Evolutionary conservation across 1,140 invertebrate genomes (phyloP).

Genomic region (Bombyx mandarina): DNA sequence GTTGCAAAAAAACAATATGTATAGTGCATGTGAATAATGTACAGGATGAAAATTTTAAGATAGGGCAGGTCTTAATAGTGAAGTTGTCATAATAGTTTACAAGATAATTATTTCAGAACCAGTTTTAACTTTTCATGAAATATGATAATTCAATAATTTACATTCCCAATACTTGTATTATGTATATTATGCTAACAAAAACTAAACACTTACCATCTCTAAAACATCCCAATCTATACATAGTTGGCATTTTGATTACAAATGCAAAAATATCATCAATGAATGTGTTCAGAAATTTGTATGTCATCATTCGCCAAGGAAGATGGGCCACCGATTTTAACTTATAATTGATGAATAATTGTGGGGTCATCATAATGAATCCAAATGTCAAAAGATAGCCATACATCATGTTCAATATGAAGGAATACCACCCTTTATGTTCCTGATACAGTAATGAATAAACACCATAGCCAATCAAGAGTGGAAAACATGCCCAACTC

Average conservation of each 20-base stretch:
- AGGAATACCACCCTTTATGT: slow-evolving; percentile 99
- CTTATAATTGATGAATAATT: slow-evolving; percentile 99
- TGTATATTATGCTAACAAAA: neutral
- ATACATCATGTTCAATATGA: slow-evolving; percentile 95
- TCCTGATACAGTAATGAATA: slow-evolving; percentile 98
- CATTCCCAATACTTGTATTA: neutral
- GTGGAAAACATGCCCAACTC: slow-evolving; percentile 95
- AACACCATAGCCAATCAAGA: slow-evolving; percentile 91
- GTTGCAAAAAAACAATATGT: too few species aligned
- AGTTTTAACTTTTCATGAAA: neutral
- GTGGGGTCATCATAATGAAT: slow-evolving; percentile 99
- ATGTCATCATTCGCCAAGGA: slow-evolving; percentile 99
- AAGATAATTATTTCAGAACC: neutral
- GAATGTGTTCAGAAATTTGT: slow-evolving; percentile 99
- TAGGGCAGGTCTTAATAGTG: neutral
- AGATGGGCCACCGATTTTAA: slow-evolving; percentile 98
- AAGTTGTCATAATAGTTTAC: neutral
- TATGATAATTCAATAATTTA: neutral
- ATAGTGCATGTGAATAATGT: too few species aligned
- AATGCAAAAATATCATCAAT: slow-evolving; percentile 99
- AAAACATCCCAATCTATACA: slow-evolving; percentile 96
- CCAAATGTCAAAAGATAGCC: slow-evolving; percentile 99
- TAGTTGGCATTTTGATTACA: slow-evolving; percentile 99
- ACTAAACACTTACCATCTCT: slow-evolving; percentile 82
- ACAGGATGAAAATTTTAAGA: neutral